These are phyloP conservation scores for Galerucella calmariensis DNA, from an alignment of 2,888 invertebrate species.

Conservation along the genomic window DNA sequence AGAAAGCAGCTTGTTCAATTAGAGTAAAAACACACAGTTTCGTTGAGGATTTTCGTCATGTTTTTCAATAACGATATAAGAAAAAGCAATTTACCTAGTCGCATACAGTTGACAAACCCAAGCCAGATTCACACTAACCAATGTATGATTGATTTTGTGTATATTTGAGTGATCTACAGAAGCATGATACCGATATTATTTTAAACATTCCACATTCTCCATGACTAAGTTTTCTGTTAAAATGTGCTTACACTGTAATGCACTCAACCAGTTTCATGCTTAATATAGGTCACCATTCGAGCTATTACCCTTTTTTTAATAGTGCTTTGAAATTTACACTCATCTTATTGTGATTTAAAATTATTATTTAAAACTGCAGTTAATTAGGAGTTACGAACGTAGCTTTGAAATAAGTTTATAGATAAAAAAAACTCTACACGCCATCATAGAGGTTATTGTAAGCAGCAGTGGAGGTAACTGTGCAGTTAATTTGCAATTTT, in stretches of 20 bases:
- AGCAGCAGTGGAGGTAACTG: not conserved
- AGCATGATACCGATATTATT: not conserved
- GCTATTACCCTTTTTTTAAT: not conserved
- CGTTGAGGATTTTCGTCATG: too few species aligned
- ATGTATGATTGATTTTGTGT: too few species aligned
- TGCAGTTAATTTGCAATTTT: too few species aligned
- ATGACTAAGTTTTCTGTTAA: not conserved
- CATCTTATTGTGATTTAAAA: not conserved
- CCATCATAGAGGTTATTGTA: not conserved
- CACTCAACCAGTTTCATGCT: constrained; percentile 1
- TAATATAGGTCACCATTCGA: not conserved
- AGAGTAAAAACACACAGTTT: too few species aligned
- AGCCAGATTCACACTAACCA: too few species aligned
- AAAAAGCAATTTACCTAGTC: too few species aligned
- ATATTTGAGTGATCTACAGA: not conserved
- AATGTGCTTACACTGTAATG: constrained; percentile 6
- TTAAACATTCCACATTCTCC: not conserved
- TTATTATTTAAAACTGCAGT: not conserved
- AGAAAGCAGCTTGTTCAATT: not conserved
- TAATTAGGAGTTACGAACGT: not conserved
- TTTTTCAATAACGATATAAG: too few species aligned
- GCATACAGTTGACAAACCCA: too few species aligned
- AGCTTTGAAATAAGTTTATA: not conserved
- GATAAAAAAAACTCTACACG: not conserved
- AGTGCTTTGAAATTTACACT: not conserved